These are phyloP conservation scores for Stercorarius parasiticus DNA, from an alignment of 2,113 vertebrate species.

Conservation along the genomic window DNA sequence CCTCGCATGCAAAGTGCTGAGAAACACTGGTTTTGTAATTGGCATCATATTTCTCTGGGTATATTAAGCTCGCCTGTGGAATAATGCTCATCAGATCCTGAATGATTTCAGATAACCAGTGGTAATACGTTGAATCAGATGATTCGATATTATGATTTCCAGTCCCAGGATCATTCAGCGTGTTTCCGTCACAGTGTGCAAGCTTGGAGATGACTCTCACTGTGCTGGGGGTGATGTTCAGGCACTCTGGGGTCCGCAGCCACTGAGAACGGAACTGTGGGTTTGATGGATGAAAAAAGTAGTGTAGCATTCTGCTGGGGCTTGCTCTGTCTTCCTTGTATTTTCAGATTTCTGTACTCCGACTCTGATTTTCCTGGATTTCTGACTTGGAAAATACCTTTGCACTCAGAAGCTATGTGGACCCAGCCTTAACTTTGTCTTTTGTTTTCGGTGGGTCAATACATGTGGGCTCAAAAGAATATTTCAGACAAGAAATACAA, in stretches of 20 bases:
- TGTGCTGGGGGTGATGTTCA: not conserved
- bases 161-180: rapidly evolving
- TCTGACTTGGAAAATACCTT: not conserved
- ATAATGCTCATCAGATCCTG: not conserved
- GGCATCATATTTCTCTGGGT: not conserved
- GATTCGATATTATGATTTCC: rapidly evolving
- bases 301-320: rapidly evolving
- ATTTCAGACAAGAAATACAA: not conserved
- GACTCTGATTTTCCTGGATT: not conserved
- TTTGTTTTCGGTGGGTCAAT: not conserved
- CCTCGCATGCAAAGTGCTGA: not conserved
- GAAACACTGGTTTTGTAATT: not conserved
- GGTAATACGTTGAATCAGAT: not conserved
- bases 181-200: not conserved
- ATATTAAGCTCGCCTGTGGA: not conserved
- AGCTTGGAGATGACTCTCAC: not conserved
- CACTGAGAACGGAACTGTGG: not conserved
- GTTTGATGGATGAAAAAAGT: not conserved
- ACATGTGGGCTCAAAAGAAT: not conserved
- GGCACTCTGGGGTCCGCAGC: not conserved
- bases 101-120: not conserved
- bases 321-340: rapidly evolving
- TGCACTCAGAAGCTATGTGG: not conserved
- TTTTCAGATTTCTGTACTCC: not conserved
- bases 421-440: not conserved